phyloP scores from a whole-genome alignment of 1,140 invertebrate species.

The Dendroctonus valens region DNA sequence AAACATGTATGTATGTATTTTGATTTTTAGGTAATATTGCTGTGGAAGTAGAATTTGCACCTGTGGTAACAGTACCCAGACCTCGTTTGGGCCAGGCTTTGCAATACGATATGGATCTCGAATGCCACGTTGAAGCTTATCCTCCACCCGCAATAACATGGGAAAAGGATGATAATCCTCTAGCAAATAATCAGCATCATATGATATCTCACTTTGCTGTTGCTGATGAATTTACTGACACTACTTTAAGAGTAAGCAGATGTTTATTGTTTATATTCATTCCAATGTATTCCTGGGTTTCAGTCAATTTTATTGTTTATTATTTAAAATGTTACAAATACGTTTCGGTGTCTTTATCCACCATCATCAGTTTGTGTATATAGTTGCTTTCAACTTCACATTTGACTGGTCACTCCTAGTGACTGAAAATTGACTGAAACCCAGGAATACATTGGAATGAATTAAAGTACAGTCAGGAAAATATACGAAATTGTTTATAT shows the following conservation, averaged over 20 bases:
- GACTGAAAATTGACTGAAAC: no score
- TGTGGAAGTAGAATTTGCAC: slow-evolving; percentile 85
- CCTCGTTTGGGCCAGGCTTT: slow-evolving; percentile 81
- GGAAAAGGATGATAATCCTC: slow-evolving; percentile 76
- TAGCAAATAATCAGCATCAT: slow-evolving; percentile 84
- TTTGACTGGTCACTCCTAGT: no score
- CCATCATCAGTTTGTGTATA: no score
- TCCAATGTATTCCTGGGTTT: no score
- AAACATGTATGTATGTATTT: slow-evolving; percentile 10
- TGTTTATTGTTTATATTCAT: not conserved
- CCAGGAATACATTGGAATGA: no score
- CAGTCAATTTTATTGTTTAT: no score
- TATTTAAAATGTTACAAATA: no score
- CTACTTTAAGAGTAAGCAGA: slow-evolving; percentile 60
- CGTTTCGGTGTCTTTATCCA: no score
- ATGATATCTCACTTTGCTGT: slow-evolving; percentile 86
- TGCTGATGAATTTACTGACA: slow-evolving; percentile 86
- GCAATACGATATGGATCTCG: slow-evolving; percentile 89
- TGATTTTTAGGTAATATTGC: slow-evolving; percentile 66
- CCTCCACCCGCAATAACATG: slow-evolving; percentile 85
- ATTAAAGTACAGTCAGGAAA: no score
- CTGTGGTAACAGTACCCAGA: slow-evolving; percentile 78
- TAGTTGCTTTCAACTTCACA: no score
- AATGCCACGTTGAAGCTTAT: slow-evolving; percentile 90
- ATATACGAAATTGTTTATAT: not conserved